Evolutionary conservation across 2,888 invertebrate genomes (phyloP).

Genomic region (Furcula furcula): DNA sequence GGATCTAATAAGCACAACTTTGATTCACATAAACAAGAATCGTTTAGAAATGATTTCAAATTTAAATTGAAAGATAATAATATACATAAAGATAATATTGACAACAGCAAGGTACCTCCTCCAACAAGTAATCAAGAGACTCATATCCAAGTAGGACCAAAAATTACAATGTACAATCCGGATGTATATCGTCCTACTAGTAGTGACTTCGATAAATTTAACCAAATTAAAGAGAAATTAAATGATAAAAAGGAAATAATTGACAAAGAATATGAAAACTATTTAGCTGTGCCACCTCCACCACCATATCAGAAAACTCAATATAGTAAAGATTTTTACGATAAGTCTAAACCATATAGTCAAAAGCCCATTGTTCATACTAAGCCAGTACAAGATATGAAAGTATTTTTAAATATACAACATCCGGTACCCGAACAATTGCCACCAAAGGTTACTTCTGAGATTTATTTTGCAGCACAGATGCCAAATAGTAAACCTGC

Average conservation of each 20-base stretch:
- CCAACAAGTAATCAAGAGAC: conserved; percentile 75
- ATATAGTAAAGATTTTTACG: conserved; percentile 53
- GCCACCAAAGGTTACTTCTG: conserved; percentile 74
- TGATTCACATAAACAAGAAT: conserved; percentile 41
- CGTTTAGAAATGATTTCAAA: conserved; percentile 52
- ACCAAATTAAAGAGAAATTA: conserved; percentile 42
- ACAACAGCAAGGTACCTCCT: conserved; percentile 59
- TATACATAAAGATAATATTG: conserved; percentile 49
- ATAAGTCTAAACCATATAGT: conserved; percentile 58
- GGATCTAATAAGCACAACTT: conserved; percentile 42
- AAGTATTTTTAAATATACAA: conserved; percentile 69
- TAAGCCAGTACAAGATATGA: conserved; percentile 73
- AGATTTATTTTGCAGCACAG: conserved; percentile 75
- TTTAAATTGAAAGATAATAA: conserved; percentile 63
- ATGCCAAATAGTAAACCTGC: conserved; percentile 59
- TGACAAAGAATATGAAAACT: conserved; percentile 75
- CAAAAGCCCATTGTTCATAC: conserved; percentile 66
- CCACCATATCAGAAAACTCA: conserved; percentile 58
- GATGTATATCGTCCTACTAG: conserved; percentile 53
- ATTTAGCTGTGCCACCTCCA: conserved; percentile 73
- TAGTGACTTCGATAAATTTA: conserved; percentile 57
- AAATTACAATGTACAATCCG: conserved; percentile 69
- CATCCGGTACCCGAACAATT: conserved; percentile 64
- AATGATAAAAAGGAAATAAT: conserved; percentile 61
- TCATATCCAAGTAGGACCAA: conserved; percentile 70